Percentiles rank a stretch among this genome's conserved stretches.
These are phyloP conservation scores for Xestia sexstrigata DNA, from an alignment of 2,888 invertebrate species.

Conservation along the genomic window DNA sequence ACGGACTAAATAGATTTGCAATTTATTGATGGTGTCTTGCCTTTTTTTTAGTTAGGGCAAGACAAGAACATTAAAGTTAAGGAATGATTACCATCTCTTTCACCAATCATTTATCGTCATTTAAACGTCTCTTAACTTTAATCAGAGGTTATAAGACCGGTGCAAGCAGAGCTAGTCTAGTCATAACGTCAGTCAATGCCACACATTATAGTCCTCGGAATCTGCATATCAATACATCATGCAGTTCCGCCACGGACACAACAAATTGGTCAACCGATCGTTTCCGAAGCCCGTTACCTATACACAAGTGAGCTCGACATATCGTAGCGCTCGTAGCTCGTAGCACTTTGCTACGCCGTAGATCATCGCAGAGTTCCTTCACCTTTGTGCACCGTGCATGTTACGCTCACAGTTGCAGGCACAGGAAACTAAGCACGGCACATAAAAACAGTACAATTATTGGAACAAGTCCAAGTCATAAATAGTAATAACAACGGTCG, in stretches of 20 bases:
- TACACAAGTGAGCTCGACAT: neutral
- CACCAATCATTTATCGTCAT: neutral
- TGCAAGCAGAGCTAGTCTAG: neutral
- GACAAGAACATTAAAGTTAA: neutral
- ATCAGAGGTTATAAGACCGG: neutral
- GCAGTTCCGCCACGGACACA: neutral
- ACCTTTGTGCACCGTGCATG: constrained; percentile 32
- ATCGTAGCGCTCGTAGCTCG: constrained; percentile 50
- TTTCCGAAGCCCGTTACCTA: constrained; percentile 1
- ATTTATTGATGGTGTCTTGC: too few species aligned
- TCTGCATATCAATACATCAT: constrained; percentile 5
- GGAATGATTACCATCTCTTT: neutral
- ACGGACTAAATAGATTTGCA: too few species aligned
- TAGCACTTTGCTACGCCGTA: constrained; percentile 55
- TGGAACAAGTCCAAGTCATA: constrained; percentile 53
- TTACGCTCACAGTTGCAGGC: constrained; percentile 28
- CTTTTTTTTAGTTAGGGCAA: too few species aligned
- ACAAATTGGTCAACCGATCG: constrained; percentile 27
- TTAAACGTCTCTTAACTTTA: neutral
- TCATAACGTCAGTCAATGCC: neutral
- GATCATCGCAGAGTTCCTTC: constrained; percentile 41
- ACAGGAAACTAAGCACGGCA: constrained; percentile 3
- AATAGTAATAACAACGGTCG: constrained; percentile 53
- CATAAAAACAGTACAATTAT: constrained; percentile 28
- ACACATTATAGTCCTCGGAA: neutral